phyloP scores from a whole-genome alignment of 2,797 vertebrate genomes.

The Hydrocynus forskahlii region DNA sequence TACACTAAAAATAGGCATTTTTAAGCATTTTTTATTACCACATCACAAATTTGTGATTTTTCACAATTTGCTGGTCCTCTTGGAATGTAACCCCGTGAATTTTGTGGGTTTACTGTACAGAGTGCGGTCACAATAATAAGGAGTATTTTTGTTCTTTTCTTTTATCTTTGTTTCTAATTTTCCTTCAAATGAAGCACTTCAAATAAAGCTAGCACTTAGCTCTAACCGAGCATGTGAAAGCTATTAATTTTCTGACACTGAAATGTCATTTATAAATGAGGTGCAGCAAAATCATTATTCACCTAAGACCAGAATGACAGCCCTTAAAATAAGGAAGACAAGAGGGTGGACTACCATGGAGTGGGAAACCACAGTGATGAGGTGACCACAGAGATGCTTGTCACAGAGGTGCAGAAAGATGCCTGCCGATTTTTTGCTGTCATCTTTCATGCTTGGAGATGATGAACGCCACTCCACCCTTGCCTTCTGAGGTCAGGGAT shows the following conservation, averaged over 20 bases:
- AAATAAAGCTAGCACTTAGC: neutral
- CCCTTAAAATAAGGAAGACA: neutral
- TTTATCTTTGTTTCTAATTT: neutral
- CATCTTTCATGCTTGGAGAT: neutral
- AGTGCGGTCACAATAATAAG: neutral
- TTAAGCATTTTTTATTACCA: too few relatives aligned
- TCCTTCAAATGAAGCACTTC: neutral
- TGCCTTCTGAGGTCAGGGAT: neutral
- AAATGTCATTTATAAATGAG: constrained; percentile 53
- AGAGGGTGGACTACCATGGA: neutral
- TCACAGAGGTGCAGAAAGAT: neutral
- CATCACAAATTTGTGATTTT: too few relatives aligned
- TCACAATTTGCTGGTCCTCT: too few relatives aligned
- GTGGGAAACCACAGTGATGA: constrained; percentile 16
- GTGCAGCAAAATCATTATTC: constrained; percentile 45
- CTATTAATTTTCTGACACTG: constrained; percentile 46
- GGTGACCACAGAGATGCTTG: constrained; percentile 30
- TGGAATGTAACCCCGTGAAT: too few relatives aligned
- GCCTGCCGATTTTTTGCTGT: too few relatives aligned
- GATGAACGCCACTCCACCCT: neutral
- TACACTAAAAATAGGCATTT: too few relatives aligned
- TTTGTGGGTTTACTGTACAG: too few relatives aligned
- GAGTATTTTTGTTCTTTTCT: neutral
- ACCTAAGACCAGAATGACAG: constrained; percentile 40
- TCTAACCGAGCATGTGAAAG: constrained; percentile 40